These are phyloP conservation scores for Auanema sp. DNA, from an alignment of 2,888 invertebrate species.

Conservation along the genomic window DNA sequence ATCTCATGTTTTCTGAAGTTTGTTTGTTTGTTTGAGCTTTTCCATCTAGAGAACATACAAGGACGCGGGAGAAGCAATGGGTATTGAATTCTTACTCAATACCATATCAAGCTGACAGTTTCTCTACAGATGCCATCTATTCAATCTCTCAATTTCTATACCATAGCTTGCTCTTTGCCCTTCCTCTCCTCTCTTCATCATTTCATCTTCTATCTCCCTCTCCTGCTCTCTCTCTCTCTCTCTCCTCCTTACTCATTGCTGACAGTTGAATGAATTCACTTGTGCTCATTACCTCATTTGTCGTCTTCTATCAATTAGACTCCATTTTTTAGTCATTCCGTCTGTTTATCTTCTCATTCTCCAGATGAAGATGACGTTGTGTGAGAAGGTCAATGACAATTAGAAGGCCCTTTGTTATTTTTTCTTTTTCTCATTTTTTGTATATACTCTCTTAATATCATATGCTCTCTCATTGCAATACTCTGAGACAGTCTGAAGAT, in stretches of 20 bases:
- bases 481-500: neutral
- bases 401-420: neutral
- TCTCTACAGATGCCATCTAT: no score
- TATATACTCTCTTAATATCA: neutral
- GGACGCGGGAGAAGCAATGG: no score
- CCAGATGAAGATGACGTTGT: slow-evolving; percentile 1
- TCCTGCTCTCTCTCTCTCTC: slow-evolving; percentile 8
- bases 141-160: no score
- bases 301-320: slow-evolving; percentile 6
- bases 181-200: neutral
- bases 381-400: slow-evolving; percentile 4
- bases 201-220: neutral
- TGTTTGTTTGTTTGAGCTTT: no score
- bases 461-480: neutral
- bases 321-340: neutral
- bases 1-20: no score
- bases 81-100: no score
- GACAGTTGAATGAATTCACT: neutral
- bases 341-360: neutral
- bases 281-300: neutral
- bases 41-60: no score
- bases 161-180: neutral
- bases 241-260: neutral
- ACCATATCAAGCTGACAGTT: no score
- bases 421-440: slow-evolving; percentile 5